Base-by-base conservation (phyloP, 2,888 invertebrate species). In the Plagodis pulveraria region DNA sequence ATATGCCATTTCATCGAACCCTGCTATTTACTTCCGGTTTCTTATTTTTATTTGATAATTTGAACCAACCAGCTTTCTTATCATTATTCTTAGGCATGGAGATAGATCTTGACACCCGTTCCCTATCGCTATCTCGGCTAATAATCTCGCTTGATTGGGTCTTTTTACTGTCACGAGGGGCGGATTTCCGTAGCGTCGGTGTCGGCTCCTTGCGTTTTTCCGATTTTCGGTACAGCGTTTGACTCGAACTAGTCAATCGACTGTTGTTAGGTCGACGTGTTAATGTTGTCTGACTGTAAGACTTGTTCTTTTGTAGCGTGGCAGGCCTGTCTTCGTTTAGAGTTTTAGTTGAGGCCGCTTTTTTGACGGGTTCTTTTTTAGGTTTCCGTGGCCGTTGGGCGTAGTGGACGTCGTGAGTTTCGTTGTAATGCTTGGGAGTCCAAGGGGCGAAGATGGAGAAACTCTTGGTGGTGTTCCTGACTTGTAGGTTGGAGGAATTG, bases 371-470 rank as follows among this genome's bases (percentile, higher is more conserved):
- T 62, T 88, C 89, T 60, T 82, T 87, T 72, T 83, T 87, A 0
- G 80, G 60, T 65, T 83, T 87, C 11, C 86, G 77, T 6, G 93
- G 91, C 74, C 94, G 92, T 74, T 96, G 96, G 10, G 96, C 96
- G 86, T 96, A 96, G 79, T 96, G 96, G 33, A 96, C 96, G 86
- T 97, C 96, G 77, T 95, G 94, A 54, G 94, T 95, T 72, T 96
- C 96, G 74, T 93, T 93, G 75, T 95, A 94, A 75, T 96, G 95
- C 66, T 95, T 94, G 4, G 97, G 97, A 61, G 95, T 95, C 97
- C 97, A 97, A 5, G 97, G 97, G 0, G 97, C 96, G 77, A 97
- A 93, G 70, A 97, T 95, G 5, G 97, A 97, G 73, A 97, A 96
- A 62, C 96, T 97, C 50, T 95, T 93, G 9, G 97, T 96, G 33